Evolutionary conservation across 1,140 invertebrate genomes (phyloP), one percentile per base, ranked within the genome.

Genomic region (Leptopilina boulardi): DNA sequence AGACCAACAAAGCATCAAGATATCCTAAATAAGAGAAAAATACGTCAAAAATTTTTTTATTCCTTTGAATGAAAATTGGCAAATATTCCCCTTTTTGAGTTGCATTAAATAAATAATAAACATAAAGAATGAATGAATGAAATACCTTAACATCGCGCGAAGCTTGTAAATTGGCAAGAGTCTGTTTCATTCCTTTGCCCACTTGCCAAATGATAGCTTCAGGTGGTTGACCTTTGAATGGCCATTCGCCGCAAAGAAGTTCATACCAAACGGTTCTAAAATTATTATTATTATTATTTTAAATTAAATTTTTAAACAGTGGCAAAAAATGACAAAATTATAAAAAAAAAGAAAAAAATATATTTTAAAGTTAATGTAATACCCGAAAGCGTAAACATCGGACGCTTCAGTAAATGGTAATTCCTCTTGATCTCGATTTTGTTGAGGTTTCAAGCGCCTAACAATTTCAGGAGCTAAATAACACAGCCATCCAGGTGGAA

Each of bases 301-400:
- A n/a, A n/a, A n/a, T n/a, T n/a, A n/a, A n/a, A n/a, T n/a, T n/a
- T n/a, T n/a, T n/a, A 41, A 41, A 41, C 3, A 10, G 10, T 41
- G 38, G 38, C 3, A 41, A 41, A 41, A 41, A 41, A 10, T 10
- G 10, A 41, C 38, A 47, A 47, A n/a, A 47, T 8, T 8, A 38
- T 47, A 47, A 47, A 2, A 3, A 47, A 47, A 47, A 47, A 47
- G 13, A 66, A n/a, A n/a, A 59, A 59, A 74, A 47, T 70, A 3
- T 51, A 91, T 9, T 6, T 4, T 6, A 9, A 9, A 9, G 5
- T 4, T 8, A 38, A 38, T 8, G 3, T 38, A 91, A 91, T 91
- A 98, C 97, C 99, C 98, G 93, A 99, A 99, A 73, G 98, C 97
- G 92, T 98, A 99, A 59, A 99, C 95, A 91, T 99, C 99, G 15